Conservation (phyloP, 2,888 invertebrate species). For the Apamea crenata region DNA sequence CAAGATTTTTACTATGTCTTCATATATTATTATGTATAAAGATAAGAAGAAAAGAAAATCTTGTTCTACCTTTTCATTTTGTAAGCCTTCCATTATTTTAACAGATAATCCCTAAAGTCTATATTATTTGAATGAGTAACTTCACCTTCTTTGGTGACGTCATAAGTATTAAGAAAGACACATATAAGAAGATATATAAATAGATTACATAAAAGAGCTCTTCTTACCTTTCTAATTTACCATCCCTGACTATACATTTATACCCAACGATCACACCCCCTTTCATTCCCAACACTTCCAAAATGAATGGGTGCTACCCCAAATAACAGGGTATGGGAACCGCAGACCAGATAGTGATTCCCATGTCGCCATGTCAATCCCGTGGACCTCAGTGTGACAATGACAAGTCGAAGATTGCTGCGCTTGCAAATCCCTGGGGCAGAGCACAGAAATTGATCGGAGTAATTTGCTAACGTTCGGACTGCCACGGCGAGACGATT, state of each 20-base stretch:
- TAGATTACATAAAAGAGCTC: neutral
- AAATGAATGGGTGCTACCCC: constrained; percentile 40
- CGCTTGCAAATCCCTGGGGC: constrained; percentile 81
- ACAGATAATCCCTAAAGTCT: neutral
- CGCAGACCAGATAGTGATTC: constrained; percentile 57
- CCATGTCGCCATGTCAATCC: constrained; percentile 67
- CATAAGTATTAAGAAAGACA: neutral
- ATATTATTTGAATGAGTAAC: neutral
- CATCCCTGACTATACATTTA: neutral
- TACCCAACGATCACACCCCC: neutral
- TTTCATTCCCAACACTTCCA: constrained; percentile 1
- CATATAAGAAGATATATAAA: neutral
- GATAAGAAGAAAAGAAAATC: no score
- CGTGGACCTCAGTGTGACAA: constrained; percentile 76
- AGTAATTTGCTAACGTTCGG: constrained; percentile 84
- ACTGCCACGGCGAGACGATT: constrained; percentile 74
- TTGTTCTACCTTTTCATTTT: neutral
- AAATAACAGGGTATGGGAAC: constrained; percentile 55
- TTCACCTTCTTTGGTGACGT: neutral
- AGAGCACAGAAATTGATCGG: constrained; percentile 83
- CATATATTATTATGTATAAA: no score
- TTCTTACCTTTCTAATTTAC: neutral
- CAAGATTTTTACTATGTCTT: no score
- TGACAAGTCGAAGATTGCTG: constrained; percentile 88
- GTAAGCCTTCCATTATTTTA: neutral